Base-by-base conservation (phyloP, 2,888 invertebrate species). In the Atrina japonica region DNA sequence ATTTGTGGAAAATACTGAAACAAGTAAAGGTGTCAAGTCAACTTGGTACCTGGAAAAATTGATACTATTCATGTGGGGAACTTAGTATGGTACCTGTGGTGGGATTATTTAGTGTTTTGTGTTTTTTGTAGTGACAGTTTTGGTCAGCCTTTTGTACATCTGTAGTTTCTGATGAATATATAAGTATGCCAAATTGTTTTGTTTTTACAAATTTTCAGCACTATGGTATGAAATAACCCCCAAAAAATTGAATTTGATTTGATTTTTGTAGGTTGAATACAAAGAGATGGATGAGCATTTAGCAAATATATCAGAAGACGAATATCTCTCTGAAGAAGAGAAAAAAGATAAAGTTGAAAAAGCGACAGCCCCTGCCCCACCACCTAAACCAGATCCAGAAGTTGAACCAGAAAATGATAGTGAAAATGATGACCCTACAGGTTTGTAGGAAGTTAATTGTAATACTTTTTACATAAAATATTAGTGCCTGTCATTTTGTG, bases 401-500 rank as follows among this genome's bases (percentile, higher is more conserved):
- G 70, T 70, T 1, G 91, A 91, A 25, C 91, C 91, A 68, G 90
- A 90, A 59, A 90, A 90, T 60, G 92, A 92, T 68, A 92, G 92
- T 65, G 92, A 92, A 76, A 91, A 92, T 80, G 93, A 93, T 85
- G 93, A 93, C 81, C 92, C 92, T 9, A 85, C 92, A 76, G 92
- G 92, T 91, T 80, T 72, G 76, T 77, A 49, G 0, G 7, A 49
- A n/a, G 11, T 2, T 6, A 77, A 73, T 60, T 27, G 2, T 18
- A n/a, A 30, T 59, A 6, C n/a, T n/a, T n/a, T n/a, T n/a, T n/a
- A n/a, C n/a, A n/a, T n/a, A n/a, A n/a, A n/a, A n/a, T n/a, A n/a
- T n/a, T n/a, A n/a, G n/a, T n/a, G n/a, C n/a, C n/a, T n/a, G n/a
- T n/a, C n/a, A n/a, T n/a, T n/a, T n/a, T n/a, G n/a, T n/a, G n/a